A percentile compares a stretch with the other conserved stretches of the same genome.
Evolutionary conservation across 2,888 invertebrate species (phyloP).

Genomic region (Harpalus rubripes): DNA sequence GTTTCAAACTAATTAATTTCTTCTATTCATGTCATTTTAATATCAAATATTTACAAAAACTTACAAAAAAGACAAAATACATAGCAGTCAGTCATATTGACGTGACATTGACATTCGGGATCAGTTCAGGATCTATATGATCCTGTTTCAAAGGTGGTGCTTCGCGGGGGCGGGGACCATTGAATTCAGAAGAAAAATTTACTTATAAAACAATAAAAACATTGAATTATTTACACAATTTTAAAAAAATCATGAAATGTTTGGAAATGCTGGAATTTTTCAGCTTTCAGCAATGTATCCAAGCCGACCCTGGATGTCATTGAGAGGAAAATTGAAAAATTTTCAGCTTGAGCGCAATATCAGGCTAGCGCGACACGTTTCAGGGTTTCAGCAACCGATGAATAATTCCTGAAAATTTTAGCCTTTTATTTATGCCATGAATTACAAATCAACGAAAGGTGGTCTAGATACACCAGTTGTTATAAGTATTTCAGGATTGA

Average conservation of each 20-base stretch:
- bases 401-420: slow-evolving; percentile 24
- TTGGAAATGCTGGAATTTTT: not conserved
- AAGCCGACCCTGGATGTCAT: not conserved
- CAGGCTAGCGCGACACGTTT: slow-evolving; percentile 26
- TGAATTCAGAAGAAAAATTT: too few species aligned
- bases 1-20: too few species aligned
- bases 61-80: too few species aligned
- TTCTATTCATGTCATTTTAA: too few species aligned
- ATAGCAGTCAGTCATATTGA: too few species aligned
- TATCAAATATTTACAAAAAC: too few species aligned
- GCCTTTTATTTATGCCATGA: slow-evolving; percentile 44
- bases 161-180: too few species aligned
- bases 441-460: slow-evolving; percentile 19
- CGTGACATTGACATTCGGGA: too few species aligned
- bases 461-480: not conserved
- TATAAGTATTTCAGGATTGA: slow-evolving; percentile 2
- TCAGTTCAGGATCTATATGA: too few species aligned
- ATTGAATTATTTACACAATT: not conserved
- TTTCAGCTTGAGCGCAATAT: slow-evolving; percentile 28
- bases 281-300: not conserved
- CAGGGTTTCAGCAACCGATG: slow-evolving; percentile 45
- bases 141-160: too few species aligned
- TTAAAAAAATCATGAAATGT: not conserved
- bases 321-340: slow-evolving; percentile 41
- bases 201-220: not conserved